Conservation (phyloP, 2,888 invertebrate genomes). For the Stenotaenia linearis region DNA sequence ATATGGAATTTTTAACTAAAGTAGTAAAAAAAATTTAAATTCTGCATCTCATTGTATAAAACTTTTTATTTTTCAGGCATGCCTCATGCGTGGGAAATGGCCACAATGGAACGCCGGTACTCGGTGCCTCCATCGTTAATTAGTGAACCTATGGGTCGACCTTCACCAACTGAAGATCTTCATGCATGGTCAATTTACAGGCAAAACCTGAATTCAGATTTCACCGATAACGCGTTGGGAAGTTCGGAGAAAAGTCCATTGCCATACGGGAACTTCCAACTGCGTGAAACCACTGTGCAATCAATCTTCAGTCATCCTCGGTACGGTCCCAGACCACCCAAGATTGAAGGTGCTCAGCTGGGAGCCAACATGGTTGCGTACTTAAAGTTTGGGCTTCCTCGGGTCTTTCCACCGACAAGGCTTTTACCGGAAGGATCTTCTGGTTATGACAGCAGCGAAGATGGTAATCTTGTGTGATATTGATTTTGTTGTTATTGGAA, state of each 20-base stretch:
- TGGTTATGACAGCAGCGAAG: slow-evolving; percentile 85
- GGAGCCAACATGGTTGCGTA: slow-evolving; percentile 91
- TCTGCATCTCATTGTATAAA: no score
- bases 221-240: slow-evolving; percentile 87
- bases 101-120: slow-evolving; percentile 68
- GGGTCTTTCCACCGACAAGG: slow-evolving; percentile 72
- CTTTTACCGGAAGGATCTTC: slow-evolving; percentile 74
- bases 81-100: slow-evolving; percentile 52
- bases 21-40: no score
- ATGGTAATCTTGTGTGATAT: no score
- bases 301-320: slow-evolving; percentile 82
- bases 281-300: slow-evolving; percentile 86
- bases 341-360: slow-evolving; percentile 48
- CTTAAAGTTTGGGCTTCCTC: slow-evolving; percentile 84
- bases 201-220: slow-evolving; percentile 91
- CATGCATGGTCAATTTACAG: slow-evolving; percentile 89
- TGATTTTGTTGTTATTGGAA: no score
- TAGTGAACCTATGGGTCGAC: slow-evolving; percentile 38
- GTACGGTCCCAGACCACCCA: slow-evolving; percentile 67
- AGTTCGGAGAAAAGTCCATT: slow-evolving; percentile 87
- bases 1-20: no score
- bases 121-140: slow-evolving; percentile 60
- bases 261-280: slow-evolving; percentile 89
- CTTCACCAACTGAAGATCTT: slow-evolving; percentile 61
- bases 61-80: slow-evolving; percentile 29